Conservation (phyloP, 1,140 invertebrate species). For the Drosophila rhopaloa region DNA sequence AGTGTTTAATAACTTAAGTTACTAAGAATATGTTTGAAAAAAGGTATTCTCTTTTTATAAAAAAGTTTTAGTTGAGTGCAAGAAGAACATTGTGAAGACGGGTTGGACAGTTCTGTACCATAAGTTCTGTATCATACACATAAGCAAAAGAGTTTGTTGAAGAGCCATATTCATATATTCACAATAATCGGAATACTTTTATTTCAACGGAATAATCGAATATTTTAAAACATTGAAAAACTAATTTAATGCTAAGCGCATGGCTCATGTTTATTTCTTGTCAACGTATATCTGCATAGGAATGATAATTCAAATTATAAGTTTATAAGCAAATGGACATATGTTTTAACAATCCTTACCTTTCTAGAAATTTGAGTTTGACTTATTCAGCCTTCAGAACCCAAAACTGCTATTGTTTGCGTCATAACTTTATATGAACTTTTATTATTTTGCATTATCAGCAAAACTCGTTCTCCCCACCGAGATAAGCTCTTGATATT, state of each 20-base stretch:
- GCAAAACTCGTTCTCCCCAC: slow-evolving; percentile 9
- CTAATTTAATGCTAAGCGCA: too few species aligned
- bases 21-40: slow-evolving; percentile 19
- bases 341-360: too few species aligned
- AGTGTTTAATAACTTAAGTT: slow-evolving; percentile 4
- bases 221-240: too few species aligned
- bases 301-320: neutral
- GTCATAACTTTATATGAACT: slow-evolving; percentile 22
- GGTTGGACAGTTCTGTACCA: too few species aligned
- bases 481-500: slow-evolving; percentile 23
- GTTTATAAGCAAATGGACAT: neutral
- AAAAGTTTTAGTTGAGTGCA: neutral
- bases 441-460: slow-evolving; percentile 39
- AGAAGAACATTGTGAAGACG: too few species aligned
- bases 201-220: too few species aligned
- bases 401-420: slow-evolving; percentile 16
- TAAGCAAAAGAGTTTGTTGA: too few species aligned
- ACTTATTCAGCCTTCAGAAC: neutral
- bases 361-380: neutral
- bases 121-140: too few species aligned
- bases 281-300: too few species aligned
- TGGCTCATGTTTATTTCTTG: too few species aligned
- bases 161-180: too few species aligned
- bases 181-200: too few species aligned
- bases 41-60: neutral